Percentiles rank a stretch among this genome's conserved stretches.
Conservation (phyloP, 2,888 invertebrate species). For the Tachina fera region DNA sequence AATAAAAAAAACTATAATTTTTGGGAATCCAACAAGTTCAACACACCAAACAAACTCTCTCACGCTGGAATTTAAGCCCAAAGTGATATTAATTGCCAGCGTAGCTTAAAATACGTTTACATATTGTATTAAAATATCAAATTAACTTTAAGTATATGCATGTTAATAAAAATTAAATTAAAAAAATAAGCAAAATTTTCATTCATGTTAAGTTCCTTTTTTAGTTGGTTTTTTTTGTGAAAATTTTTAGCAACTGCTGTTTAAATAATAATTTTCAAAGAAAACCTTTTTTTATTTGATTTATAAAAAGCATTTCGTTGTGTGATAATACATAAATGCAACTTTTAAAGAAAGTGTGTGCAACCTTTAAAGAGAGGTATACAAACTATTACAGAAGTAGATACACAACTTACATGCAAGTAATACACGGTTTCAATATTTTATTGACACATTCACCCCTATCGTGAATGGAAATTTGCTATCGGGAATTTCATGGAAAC, state of each 20-base stretch:
- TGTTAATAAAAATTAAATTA: background rate
- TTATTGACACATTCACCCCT: too few species aligned
- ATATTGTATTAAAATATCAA: slow-evolving; percentile 54
- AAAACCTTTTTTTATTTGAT: too few species aligned
- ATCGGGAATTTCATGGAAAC: too few species aligned
- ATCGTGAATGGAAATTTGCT: too few species aligned
- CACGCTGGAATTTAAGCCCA: slow-evolving; percentile 54
- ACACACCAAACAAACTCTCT: slow-evolving; percentile 69
- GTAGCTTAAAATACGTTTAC: slow-evolving; percentile 54
- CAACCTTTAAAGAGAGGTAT: too few species aligned
- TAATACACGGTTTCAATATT: too few species aligned
- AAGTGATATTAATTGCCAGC: slow-evolving; percentile 34
- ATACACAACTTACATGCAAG: too few species aligned
- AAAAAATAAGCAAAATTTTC: slow-evolving; percentile 53
- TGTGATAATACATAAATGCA: too few species aligned
- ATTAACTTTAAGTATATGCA: background rate
- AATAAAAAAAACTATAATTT: slow-evolving; percentile 5
- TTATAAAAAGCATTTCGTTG: too few species aligned
- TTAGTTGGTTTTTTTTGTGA: background rate
- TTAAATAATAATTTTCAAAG: too few species aligned
- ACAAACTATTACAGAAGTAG: too few species aligned
- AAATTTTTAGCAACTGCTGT: background rate
- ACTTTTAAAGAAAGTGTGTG: too few species aligned
- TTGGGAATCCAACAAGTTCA: slow-evolving; percentile 45
- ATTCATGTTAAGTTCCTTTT: slow-evolving; percentile 53